Evolutionary conservation across 2,113 vertebrate genomes (phyloP).

Genomic region (Elachura formosa): DNA sequence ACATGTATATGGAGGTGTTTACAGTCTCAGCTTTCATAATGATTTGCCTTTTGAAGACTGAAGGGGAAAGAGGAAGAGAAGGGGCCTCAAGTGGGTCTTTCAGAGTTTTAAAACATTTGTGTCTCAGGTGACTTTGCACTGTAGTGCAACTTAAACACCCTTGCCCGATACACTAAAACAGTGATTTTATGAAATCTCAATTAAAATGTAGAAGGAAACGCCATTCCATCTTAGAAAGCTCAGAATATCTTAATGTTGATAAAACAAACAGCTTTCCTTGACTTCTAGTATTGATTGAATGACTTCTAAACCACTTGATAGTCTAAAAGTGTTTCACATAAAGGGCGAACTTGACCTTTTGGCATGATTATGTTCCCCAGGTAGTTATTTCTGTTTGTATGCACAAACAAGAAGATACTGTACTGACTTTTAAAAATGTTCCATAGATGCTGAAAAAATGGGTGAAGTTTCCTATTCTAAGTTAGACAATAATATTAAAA

Average conservation of each 20-base stretch:
- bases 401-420: background rate
- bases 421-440: conserved; percentile 27
- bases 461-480: background rate
- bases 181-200: background rate
- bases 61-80: background rate
- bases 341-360: conserved; percentile 58
- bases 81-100: background rate
- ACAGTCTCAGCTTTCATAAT: background rate
- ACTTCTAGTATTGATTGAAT: conserved; percentile 45
- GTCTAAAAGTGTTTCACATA: conserved; percentile 51
- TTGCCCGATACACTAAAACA: background rate
- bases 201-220: conserved; percentile 16
- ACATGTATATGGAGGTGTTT: background rate
- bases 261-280: conserved; percentile 16
- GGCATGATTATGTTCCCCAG: conserved; percentile 31
- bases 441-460: background rate
- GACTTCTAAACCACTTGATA: conserved; percentile 52
- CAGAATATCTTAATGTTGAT: conserved; percentile 10
- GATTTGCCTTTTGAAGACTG: background rate
- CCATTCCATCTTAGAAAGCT: background rate
- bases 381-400: conserved; percentile 8
- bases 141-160: background rate
- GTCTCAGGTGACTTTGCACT: background rate
- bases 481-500: background rate
- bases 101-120: background rate